These are phyloP conservation scores for Bambusicola thoracicus DNA, from an alignment of 2,113 vertebrate genomes.

Conservation along the genomic window DNA sequence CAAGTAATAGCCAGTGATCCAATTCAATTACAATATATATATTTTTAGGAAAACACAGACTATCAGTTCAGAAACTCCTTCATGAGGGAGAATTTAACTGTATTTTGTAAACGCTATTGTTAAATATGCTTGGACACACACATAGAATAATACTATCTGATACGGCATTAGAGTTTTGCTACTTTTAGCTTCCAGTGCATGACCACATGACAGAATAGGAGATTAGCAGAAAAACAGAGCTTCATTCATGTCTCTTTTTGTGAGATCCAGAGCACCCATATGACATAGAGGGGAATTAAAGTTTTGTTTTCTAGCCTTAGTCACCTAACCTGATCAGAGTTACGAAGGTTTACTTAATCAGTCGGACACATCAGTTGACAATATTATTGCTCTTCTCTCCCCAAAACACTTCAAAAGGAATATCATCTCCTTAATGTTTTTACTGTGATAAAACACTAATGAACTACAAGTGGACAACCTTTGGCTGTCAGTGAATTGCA, in stretches of 20 bases:
- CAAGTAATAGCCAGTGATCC: background rate
- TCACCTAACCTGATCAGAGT: background rate
- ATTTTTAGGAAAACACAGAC: background rate
- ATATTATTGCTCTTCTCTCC: background rate
- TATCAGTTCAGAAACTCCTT: background rate
- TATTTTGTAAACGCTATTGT: background rate
- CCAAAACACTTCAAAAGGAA: background rate
- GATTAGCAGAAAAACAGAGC: background rate
- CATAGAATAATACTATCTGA: background rate
- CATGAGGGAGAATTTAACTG: background rate
- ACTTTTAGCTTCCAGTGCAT: background rate
- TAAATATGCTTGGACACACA: background rate
- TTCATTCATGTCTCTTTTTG: background rate
- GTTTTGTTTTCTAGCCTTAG: background rate
- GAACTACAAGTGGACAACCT: conserved; percentile 8
- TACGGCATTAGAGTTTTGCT: background rate
- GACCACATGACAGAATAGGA: background rate
- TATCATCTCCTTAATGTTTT: conserved; percentile 1
- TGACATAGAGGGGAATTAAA: background rate
- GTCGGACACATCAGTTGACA: background rate
- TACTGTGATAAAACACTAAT: background rate
- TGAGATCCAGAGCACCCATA: background rate
- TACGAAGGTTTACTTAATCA: background rate
- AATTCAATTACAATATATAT: background rate
- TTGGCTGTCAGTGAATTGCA: background rate